Evolutionary conservation across 2,888 invertebrate species (phyloP), one percentile per base, ranked within the genome.

Genomic region (Netelia inedita): DNA sequence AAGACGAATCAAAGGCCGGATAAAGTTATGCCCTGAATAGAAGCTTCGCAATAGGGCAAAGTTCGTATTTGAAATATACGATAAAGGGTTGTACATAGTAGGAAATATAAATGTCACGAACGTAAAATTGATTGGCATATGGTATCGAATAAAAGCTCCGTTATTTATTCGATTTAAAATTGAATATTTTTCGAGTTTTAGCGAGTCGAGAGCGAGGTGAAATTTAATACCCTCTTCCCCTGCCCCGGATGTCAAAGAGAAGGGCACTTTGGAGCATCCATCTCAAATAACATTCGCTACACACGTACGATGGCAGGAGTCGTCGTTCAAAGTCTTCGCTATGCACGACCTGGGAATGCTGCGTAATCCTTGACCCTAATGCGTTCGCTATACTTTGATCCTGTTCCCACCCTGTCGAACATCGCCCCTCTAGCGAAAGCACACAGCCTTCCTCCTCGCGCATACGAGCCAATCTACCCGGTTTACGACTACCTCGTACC

Each of bases 311-410:
- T 14, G 46, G 11, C 14, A 14, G 14, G 46, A 14, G 8, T 46
- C 11, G 46, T 46, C 11, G 46, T 46, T 46, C 19, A 41, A 53
- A 50, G 82, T 82, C 79, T 83, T 75, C 57, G 65, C 69, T 59
- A 79, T 80, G 80, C 74, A 74, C 75, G 83, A 66, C 84, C 75
- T 82, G 80, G 83, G 73, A 66, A 75, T 61, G 74, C 82, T 76
- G 59, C 74, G 76, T 87, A 85, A 88, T 87, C 88, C 87, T 88
- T 88, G 88, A 88, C 88, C 87, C 86, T 86, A 87, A 88, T 88
- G 82, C 83, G 82, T 55, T 82, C 57, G 73, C 79, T 53, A 81
- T 86, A 83, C 82, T 87, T 85, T 86, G 86, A 87, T 85, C 86
- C 81, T 79, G 82, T 84, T 86, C 78, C 79, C 84, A 68, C 82